Percentiles rank a stretch among this genome's conserved stretches.
phyloP scores from a whole-genome alignment of 2,888 invertebrate genomes.

The Drosophila kambysellisi region DNA sequence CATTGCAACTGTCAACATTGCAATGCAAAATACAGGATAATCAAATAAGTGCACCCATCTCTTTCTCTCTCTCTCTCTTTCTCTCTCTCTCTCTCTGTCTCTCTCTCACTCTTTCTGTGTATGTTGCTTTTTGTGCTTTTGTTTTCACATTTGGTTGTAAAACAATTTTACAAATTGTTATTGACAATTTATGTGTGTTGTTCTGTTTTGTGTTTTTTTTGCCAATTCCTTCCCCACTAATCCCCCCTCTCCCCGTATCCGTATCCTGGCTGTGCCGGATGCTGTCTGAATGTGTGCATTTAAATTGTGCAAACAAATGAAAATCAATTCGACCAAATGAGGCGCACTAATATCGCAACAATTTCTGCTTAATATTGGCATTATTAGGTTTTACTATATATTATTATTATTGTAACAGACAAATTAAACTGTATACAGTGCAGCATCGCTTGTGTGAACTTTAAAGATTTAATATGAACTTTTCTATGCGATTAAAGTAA shows the following conservation, averaged over 20 bases:
- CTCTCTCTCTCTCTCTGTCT: background rate
- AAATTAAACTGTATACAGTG: background rate
- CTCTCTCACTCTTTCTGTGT: conserved; percentile 10
- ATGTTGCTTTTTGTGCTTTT: conserved; percentile 32
- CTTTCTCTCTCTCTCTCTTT: conserved; percentile 17
- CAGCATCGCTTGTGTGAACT: background rate
- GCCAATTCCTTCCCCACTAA: background rate
- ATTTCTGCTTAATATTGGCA: conserved; percentile 43
- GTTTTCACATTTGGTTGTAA: conserved; percentile 53
- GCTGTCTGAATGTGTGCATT: conserved; percentile 52
- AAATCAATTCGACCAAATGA: conserved; percentile 72
- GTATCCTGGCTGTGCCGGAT: conserved; percentile 32
- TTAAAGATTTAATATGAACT: background rate
- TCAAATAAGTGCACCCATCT: conserved; percentile 48
- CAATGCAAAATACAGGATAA: conserved; percentile 61
- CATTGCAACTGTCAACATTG: conserved; percentile 61
- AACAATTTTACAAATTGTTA: conserved; percentile 78
- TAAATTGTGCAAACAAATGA: conserved; percentile 60
- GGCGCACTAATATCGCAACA: conserved; percentile 58
- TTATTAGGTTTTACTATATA: conserved; percentile 38
- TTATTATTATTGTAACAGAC: background rate
- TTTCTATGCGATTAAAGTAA: background rate
- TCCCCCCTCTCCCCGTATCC: background rate
- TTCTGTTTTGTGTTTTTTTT: conserved; percentile 21
- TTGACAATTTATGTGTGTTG: conserved; percentile 75